Evolutionary conservation across 2,797 vertebrate species (phyloP).

Genomic region (Perodicticus potto): DNA sequence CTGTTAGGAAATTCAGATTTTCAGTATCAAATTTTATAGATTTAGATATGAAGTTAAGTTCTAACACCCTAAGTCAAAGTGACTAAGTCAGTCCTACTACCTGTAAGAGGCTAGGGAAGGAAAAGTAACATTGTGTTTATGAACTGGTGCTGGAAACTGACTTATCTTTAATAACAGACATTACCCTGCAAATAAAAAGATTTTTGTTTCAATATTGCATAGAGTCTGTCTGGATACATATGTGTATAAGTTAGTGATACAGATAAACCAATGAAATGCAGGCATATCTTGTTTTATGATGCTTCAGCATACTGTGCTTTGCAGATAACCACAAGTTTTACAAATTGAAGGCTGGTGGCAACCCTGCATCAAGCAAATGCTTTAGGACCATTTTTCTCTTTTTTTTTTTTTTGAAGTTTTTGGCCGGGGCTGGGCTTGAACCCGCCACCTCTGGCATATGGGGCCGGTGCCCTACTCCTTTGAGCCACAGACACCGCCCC

Average conservation of each 20-base stretch:
- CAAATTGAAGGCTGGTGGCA: neutral
- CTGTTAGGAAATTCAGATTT: constrained; percentile 53
- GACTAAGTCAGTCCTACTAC: neutral
- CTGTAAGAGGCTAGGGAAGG: neutral
- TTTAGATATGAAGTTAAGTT: neutral
- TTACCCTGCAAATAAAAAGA: neutral
- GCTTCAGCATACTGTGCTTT: neutral
- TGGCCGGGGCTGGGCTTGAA: no score
- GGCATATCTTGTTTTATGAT: neutral
- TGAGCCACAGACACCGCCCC: no score
- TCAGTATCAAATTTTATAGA: neutral
- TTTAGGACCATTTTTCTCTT: neutral
- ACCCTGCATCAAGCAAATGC: neutral
- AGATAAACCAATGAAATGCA: neutral
- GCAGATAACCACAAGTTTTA: neutral
- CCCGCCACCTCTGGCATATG: no score
- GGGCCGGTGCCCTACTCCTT: no score
- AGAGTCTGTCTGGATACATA: neutral
- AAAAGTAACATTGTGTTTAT: neutral
- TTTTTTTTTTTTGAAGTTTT: no score
- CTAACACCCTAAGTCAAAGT: constrained; percentile 27
- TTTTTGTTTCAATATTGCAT: constrained; percentile 5
- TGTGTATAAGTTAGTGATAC: neutral
- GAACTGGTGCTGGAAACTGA: neutral
- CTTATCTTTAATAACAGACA: constrained; percentile 2